These are phyloP conservation scores for Calliphora vomitoria DNA, from an alignment of 2,888 invertebrate species.

Conservation along the genomic window DNA sequence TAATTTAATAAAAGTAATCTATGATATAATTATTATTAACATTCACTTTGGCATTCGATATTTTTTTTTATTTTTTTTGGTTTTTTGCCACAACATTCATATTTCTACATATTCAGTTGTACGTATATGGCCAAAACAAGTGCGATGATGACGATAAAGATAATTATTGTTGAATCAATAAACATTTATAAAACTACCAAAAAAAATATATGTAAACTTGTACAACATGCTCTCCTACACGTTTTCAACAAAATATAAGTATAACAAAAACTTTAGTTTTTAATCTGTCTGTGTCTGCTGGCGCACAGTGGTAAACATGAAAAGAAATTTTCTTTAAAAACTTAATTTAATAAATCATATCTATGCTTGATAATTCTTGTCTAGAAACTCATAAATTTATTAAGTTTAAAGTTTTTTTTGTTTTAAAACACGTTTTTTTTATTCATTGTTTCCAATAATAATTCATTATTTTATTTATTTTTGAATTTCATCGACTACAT, in stretches of 20 bases:
- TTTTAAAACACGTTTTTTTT: conserved; percentile 1
- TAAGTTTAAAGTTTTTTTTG: not conserved
- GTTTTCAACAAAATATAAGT: conserved; percentile 19
- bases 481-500: not conserved
- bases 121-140: conserved; percentile 56
- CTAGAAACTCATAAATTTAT: conserved; percentile 5
- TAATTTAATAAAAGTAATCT: not conserved
- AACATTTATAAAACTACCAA: conserved; percentile 53
- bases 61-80: conserved; percentile 2
- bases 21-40: conserved; percentile 11
- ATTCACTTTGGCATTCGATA: conserved; percentile 45
- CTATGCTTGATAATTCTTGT: not conserved
- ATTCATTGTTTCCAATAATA: not conserved
- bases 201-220: not conserved
- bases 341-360: conserved; percentile 28
- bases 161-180: conserved; percentile 63
- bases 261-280: not conserved
- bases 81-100: conserved; percentile 1
- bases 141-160: conserved; percentile 51
- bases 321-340: not conserved
- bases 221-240: conserved; percentile 63
- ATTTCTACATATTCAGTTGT: conserved; percentile 24
- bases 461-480: not conserved
- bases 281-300: conserved; percentile 6
- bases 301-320: conserved; percentile 52